phyloP scores from a whole-genome alignment of 1,140 invertebrate genomes.

The Mya arenaria region DNA sequence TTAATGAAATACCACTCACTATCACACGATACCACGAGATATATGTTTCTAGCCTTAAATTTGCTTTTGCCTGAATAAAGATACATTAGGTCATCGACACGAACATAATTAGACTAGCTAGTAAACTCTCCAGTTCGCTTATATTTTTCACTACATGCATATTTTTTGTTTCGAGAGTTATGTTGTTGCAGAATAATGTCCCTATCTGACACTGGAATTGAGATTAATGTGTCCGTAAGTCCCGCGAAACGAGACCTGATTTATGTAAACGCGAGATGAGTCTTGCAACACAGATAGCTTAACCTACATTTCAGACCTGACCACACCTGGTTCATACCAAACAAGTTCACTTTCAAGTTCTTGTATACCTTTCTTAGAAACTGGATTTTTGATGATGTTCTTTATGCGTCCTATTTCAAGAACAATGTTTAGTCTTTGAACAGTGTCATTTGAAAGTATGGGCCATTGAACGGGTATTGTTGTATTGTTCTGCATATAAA shows the following conservation, averaged over 20 bases:
- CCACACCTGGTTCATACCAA: slow-evolving; percentile 17
- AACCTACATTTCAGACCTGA: neutral
- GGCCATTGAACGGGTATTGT: slow-evolving; percentile 37
- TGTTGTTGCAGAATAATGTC: slow-evolving; percentile 38
- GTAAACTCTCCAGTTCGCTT: neutral
- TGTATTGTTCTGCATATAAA: neutral
- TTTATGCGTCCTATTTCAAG: slow-evolving; percentile 49
- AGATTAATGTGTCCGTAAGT: slow-evolving; percentile 25
- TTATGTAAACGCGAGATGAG: slow-evolving; percentile 21
- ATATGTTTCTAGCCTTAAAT: slow-evolving; percentile 8
- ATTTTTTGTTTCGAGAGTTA: too few species aligned
- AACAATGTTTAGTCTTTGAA: neutral
- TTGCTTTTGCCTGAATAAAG: slow-evolving; percentile 44
- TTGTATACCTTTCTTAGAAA: slow-evolving; percentile 38
- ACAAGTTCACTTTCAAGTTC: slow-evolving; percentile 51
- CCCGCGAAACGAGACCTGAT: neutral
- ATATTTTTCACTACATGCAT: slow-evolving; percentile 44
- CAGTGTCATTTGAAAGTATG: slow-evolving; percentile 19
- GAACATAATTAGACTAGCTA: neutral
- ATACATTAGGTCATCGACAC: slow-evolving; percentile 56
- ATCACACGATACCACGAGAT: slow-evolving; percentile 34
- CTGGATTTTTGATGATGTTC: slow-evolving; percentile 57
- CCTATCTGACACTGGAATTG: slow-evolving; percentile 21
- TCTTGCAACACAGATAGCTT: neutral
- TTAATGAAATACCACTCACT: slow-evolving; percentile 48